Evolutionary conservation across 1,140 invertebrate genomes (phyloP).

Genomic region (Leptinotarsa texana): DNA sequence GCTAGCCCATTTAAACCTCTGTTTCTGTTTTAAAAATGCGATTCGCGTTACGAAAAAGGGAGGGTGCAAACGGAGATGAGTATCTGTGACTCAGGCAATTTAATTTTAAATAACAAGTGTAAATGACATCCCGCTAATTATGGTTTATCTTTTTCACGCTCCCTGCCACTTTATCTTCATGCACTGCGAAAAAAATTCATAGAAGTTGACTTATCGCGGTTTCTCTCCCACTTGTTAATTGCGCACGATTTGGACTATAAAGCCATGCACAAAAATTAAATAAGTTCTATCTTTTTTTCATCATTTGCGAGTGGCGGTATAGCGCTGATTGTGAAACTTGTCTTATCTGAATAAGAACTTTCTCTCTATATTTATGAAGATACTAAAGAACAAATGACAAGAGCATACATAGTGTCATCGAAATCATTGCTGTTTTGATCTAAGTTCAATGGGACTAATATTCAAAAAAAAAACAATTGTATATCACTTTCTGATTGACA

Average conservation of each 20-base stretch:
- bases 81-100: constrained; percentile 51
- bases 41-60: constrained; percentile 22
- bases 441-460: no score
- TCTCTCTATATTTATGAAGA: no score
- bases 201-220: constrained; percentile 27
- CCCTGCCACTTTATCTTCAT: constrained; percentile 46
- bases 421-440: no score
- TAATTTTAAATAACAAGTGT: constrained; percentile 56
- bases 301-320: no score
- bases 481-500: no score
- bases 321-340: no score
- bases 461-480: no score
- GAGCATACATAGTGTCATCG: no score
- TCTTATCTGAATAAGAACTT: no score
- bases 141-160: constrained; percentile 53
- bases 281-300: background rate
- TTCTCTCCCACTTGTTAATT: constrained; percentile 30
- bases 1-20: background rate
- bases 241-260: constrained; percentile 12
- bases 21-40: constrained; percentile 21
- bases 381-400: no score
- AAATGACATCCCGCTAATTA: constrained; percentile 55
- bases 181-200: constrained; percentile 27
- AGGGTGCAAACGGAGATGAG: constrained; percentile 40
- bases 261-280: background rate